Conservation (phyloP, 1,140 invertebrate species). For the Bombus breviceps region DNA sequence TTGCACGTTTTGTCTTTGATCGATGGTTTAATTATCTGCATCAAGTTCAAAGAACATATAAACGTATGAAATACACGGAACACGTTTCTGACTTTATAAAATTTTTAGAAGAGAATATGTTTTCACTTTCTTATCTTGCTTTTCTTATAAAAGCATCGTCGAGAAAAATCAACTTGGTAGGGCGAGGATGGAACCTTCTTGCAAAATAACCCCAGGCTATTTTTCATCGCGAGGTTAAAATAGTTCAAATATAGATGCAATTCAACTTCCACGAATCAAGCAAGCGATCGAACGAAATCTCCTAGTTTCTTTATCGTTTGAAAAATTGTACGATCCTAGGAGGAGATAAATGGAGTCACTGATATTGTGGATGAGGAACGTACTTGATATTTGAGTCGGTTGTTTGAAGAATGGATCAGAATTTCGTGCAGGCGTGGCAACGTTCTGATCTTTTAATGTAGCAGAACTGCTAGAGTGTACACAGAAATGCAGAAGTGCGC, state of each 20-base stretch:
- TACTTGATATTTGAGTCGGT: slow-evolving; percentile 2
- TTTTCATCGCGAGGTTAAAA: too few relatives aligned
- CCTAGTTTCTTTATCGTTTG: background rate
- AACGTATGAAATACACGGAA: too few relatives aligned
- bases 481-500: background rate
- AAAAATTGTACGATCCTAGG: background rate
- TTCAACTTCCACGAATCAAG: background rate
- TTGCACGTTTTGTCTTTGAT: too few relatives aligned
- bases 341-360: background rate
- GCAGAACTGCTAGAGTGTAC: background rate
- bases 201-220: too few relatives aligned
- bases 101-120: background rate
- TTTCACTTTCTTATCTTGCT: background rate
- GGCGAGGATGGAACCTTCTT: background rate
- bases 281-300: background rate
- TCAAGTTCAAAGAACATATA: too few relatives aligned
- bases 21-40: too few relatives aligned
- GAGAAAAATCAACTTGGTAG: background rate
- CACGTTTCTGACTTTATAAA: background rate
- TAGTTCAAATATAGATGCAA: background rate
- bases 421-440: slow-evolving; percentile 16
- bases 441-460: slow-evolving; percentile 34
- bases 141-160: background rate
- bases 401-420: slow-evolving; percentile 15
- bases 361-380: background rate